Evolutionary conservation across 30 jellyfish, hydroid and myxozoan genomes (phyloP), one percentile per base, ranked within the genome.

Genomic region (Aurelia sp.): DNA sequence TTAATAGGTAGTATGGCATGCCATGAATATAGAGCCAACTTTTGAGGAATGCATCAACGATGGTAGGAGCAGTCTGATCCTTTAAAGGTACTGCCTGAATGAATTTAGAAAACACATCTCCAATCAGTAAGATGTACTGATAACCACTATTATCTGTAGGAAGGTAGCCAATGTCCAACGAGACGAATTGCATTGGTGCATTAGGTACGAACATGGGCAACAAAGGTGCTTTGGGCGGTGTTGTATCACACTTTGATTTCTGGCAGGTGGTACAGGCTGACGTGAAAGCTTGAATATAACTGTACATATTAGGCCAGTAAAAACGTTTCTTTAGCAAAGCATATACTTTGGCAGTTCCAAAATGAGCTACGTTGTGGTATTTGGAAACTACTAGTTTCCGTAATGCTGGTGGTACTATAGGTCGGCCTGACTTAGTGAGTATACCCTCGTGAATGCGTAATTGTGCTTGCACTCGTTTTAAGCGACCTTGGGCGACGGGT

Each of bases 181-280:
- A 76, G 13, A 86, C 73, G 20, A 76, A 51, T 33, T 80, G 90
- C 90, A 64, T 80, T 48, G 90, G 90, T 35, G 84, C 94, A 17
- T 72, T 24, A 18, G 88, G 88, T 11, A 84, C 24, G 33, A 72
- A 72, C 88, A 84, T 84, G 24, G 66, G 94, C 8, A 63, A 8
- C 8, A 84, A 61, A 16, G 88, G 88, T n/a, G 87, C 92, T 58
- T 83, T 83, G 0, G 92, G 92, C 61, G 92, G 92, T 27, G 87
- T 5, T 53, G 92, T 24, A 53, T 12, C 78, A 59, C 82, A 83
- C 60, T 83, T 83, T 51, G 92, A 15, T 66, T 84, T 57, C 73
- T 84, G 94, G 68, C 82, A 84, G 77, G 41, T 38, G 7, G 22
- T 40, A 73, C 88, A 84, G 67, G 44, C 68, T 10, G 84, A 50